Evolutionary conservation across 2,888 invertebrate species (phyloP), one percentile per base, ranked within the genome.

Genomic region (Meliscaeva auricollis): DNA sequence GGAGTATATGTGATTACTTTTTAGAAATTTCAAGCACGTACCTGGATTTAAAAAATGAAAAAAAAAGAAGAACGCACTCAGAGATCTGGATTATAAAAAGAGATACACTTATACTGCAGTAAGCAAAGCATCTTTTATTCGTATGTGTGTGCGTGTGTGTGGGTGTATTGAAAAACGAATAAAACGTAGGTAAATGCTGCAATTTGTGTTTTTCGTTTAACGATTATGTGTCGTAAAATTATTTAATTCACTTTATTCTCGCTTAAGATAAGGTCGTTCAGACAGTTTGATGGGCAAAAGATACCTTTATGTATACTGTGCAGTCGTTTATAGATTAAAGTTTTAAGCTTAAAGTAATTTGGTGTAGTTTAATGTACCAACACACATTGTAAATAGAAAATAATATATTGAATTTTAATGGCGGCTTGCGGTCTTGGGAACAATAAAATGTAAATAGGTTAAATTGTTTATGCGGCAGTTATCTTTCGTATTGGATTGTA

Each of bases 211-310:
- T 62, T 50, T 60, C 32, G 35, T 73, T 77, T 78, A 69, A 83
- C 73, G 73, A 83, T 83, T 68, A 69, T 73, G 66, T 52, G 68
- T 48, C 78, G 72, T 78, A 56, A 78, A 83, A 83, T 83, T 78
- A 68, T 78, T 78, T 78, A 78, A 77, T 83, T 83, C 82, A 77
- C 82, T 73, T 78, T 82, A 73, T 68, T 35, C 17, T 62, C 69
- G 38, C 54, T 75, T 70, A 46, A 68, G 68, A 66, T 62, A 62
- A 52, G 54, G 30, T 75, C 68, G 46, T 72, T 73, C 15, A 9
- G 58, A 60, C 44, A 66, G 26, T 52, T 72, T 73, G 54, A 30
- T 52, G 46, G 44, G n/a, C 11, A 44, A 41, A 54, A 69, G 48
- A 50, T 35, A 38, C n/a, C n/a, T n/a, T n/a, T n/a, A n/a, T n/a